These are phyloP conservation scores for Torymus tubicola DNA, from an alignment of 2,888 invertebrate species.

Conservation along the genomic window DNA sequence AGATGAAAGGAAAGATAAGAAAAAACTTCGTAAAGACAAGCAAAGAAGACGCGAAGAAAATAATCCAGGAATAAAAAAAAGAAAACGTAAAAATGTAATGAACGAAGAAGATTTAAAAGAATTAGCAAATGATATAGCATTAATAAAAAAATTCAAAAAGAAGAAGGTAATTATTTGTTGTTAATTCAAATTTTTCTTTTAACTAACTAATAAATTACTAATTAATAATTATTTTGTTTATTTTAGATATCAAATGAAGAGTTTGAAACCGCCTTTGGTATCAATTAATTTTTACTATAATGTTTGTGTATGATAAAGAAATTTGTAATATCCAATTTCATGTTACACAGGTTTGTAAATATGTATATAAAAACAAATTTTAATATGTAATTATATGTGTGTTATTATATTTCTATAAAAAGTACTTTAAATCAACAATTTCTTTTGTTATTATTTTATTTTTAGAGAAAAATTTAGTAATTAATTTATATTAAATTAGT, in stretches of 20 bases:
- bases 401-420: no score
- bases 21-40: slow-evolving; percentile 81
- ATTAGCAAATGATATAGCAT: slow-evolving; percentile 86
- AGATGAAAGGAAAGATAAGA: slow-evolving; percentile 81
- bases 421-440: no score
- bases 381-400: no score
- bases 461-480: no score
- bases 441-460: no score
- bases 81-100: slow-evolving; percentile 79
- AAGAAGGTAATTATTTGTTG: slow-evolving; percentile 80
- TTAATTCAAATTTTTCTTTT: slow-evolving; percentile 1
- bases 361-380: slow-evolving; percentile 23
- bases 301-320: neutral
- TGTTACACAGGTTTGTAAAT: slow-evolving; percentile 33
- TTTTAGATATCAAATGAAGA: slow-evolving; percentile 76
- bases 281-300: slow-evolving; percentile 47
- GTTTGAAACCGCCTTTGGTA: slow-evolving; percentile 76
- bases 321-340: neutral
- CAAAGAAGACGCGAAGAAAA: slow-evolving; percentile 77
- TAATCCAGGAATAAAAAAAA: slow-evolving; percentile 71
- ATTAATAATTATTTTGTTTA: slow-evolving; percentile 13
- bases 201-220: neutral
- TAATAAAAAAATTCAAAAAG: slow-evolving; percentile 91
- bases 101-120: slow-evolving; percentile 87
- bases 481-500: no score